Base-by-base conservation (phyloP, 30 jellyfish, hydroid and myxozoan species). In the Aurelia aurita complex sp. Pacific region DNA sequence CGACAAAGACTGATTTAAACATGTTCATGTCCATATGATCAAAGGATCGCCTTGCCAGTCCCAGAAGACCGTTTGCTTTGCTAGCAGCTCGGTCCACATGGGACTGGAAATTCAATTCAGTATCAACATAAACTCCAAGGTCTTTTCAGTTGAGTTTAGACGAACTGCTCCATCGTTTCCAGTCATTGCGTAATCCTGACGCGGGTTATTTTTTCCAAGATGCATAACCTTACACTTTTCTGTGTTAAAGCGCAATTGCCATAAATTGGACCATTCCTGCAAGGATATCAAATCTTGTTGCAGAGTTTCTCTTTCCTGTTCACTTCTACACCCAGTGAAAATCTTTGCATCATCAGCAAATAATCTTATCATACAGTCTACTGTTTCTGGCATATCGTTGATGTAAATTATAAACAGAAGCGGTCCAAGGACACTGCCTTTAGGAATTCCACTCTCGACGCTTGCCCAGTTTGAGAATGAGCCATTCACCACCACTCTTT, bases 381-480 rank as follows among this genome's bases (percentile, higher is more conserved):
- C 55, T 17, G 60, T 35, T 69, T 1, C 80, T 36, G 80, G 29
- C 29, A 23, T 23, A 23, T 23, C 29, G 29, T 23, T 23, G 29
- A 23, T 23, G 29, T 23, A 23, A 36, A 16, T 13, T 69, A 69
- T 69, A 36, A 69, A 69, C 60, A 69, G 35, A 69, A 69, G 80
- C 17, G 80, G 80, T 36, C 80, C 60, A 69, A 69, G 80, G 80
- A 69, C 80, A 54, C 65, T 54, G 65, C 65, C 65, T 69, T 69
- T 55, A 69, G 80, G 80, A 69, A 69, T 69, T 18, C 80, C 80
- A 69, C 80, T 69, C 61, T 69, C 80, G 60, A 69, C 80, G 60
- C 23, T 18, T 69, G 29, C 29, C 29, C 29, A 23, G 29, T 23
- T 23, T 23, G 29, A 23, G 29, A 23, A 23, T 23, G 29, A 23